Conservation (phyloP, 2,888 invertebrate genomes). For the Gastrophysa polygoni region DNA sequence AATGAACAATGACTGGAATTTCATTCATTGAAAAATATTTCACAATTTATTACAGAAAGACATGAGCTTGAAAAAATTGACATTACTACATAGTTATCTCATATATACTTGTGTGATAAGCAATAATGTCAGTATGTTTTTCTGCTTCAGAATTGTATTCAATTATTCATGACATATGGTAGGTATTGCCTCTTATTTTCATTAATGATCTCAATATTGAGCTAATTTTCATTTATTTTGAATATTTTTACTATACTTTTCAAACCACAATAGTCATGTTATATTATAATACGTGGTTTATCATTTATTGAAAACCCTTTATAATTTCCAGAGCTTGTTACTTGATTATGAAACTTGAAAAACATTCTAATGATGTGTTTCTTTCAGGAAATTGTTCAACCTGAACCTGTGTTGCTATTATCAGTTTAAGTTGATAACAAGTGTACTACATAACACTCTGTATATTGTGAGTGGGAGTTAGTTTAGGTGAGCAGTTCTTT, state of each 20-base stretch:
- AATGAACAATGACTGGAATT: too few species aligned
- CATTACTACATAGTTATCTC: too few species aligned
- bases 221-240: neutral
- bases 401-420: conserved; percentile 33
- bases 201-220: too few species aligned
- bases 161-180: too few species aligned
- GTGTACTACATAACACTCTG: conserved; percentile 27
- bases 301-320: conserved; percentile 3
- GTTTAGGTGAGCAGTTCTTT: conserved; percentile 51
- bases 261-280: neutral
- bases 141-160: too few species aligned
- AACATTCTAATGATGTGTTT: conserved; percentile 35
- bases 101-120: too few species aligned
- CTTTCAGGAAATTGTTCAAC: conserved; percentile 54
- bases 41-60: too few species aligned
- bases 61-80: too few species aligned
- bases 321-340: neutral
- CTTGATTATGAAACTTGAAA: neutral
- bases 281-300: too few species aligned
- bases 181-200: too few species aligned
- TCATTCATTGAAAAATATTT: too few species aligned
- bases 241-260: conserved; percentile 29
- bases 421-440: conserved; percentile 18
- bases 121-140: too few species aligned
- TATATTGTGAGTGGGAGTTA: conserved; percentile 32